phyloP scores from a whole-genome alignment of 1,140 invertebrate genomes.

The Neodiprion pinetum region DNA sequence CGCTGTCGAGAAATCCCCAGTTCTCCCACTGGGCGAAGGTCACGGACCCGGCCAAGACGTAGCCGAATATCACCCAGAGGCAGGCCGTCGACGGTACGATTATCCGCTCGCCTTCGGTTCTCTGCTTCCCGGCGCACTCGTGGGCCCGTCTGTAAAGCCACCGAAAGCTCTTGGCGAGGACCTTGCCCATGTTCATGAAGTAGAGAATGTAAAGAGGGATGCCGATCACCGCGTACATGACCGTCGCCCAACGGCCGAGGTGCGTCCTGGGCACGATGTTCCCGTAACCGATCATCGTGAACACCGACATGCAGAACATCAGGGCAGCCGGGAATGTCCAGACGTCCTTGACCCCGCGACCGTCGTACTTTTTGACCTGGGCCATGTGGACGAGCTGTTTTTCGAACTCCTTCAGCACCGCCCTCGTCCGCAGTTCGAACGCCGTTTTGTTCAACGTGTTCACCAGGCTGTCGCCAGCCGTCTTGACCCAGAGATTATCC shows the following conservation, averaged over 20 bases:
- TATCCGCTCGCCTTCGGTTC: conserved; percentile 66
- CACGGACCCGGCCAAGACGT: conserved; percentile 88
- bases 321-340: conserved; percentile 87
- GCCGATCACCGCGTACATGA: conserved; percentile 93
- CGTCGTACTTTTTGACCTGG: conserved; percentile 79
- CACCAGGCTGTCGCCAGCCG: conserved; percentile 60
- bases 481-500: conserved; percentile 76
- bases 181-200: conserved; percentile 89
- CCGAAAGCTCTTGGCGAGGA: conserved; percentile 77
- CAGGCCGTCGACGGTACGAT: conserved; percentile 93
- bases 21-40: conserved; percentile 95
- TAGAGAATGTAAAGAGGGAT: conserved; percentile 92
- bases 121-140: conserved; percentile 70
- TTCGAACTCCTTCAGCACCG: conserved; percentile 75
- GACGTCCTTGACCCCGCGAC: conserved; percentile 71
- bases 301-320: conserved; percentile 87
- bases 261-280: conserved; percentile 90
- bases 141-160: conserved; percentile 82
- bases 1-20: conserved; percentile 92
- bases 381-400: conserved; percentile 68
- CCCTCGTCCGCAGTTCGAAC: conserved; percentile 74
- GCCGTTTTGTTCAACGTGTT: conserved; percentile 80
- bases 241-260: conserved; percentile 90
- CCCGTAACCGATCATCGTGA: conserved; percentile 95
- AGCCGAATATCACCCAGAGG: conserved; percentile 91